Conservation (phyloP, 1,140 invertebrate species). For the Centruroides sculpturatus region DNA sequence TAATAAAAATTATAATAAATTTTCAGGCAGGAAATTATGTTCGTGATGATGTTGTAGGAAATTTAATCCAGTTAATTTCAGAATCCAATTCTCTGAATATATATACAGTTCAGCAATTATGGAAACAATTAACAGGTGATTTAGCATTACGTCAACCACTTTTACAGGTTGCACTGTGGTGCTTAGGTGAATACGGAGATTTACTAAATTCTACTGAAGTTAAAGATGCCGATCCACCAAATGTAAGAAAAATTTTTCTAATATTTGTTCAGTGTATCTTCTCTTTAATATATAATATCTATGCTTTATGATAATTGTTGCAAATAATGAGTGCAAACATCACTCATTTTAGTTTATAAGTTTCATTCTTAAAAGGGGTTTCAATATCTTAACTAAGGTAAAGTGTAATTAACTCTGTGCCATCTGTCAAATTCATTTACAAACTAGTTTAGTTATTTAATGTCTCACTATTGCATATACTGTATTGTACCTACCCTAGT, state of each 20-base stretch:
- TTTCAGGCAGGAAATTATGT: slow-evolving; percentile 89
- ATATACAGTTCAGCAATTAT: slow-evolving; percentile 77
- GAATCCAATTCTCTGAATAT: slow-evolving; percentile 53
- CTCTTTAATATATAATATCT: background rate
- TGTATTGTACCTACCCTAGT: too few species aligned
- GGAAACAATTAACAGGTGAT: slow-evolving; percentile 61
- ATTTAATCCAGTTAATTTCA: slow-evolving; percentile 84
- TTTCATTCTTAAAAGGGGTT: too few species aligned
- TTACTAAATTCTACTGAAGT: slow-evolving; percentile 42
- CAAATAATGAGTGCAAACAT: too few species aligned
- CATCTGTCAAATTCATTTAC: too few species aligned
- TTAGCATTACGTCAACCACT: slow-evolving; percentile 52
- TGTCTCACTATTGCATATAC: too few species aligned
- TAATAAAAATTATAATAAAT: background rate
- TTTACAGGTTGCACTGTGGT: slow-evolving; percentile 79
- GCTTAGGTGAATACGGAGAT: slow-evolving; percentile 95
- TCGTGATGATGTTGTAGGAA: slow-evolving; percentile 90
- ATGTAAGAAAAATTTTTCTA: slow-evolving; percentile 12
- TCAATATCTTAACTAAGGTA: too few species aligned
- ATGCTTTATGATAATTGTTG: too few species aligned
- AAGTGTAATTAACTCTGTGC: too few species aligned
- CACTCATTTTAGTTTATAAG: too few species aligned
- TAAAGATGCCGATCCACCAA: slow-evolving; percentile 28
- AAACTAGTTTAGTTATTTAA: too few species aligned
- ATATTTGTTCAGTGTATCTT: background rate